Percentiles rank a stretch among this genome's conserved stretches.
Evolutionary conservation across 2,797 vertebrate species (phyloP).

Genomic region (Euphonia xanthogaster): DNA sequence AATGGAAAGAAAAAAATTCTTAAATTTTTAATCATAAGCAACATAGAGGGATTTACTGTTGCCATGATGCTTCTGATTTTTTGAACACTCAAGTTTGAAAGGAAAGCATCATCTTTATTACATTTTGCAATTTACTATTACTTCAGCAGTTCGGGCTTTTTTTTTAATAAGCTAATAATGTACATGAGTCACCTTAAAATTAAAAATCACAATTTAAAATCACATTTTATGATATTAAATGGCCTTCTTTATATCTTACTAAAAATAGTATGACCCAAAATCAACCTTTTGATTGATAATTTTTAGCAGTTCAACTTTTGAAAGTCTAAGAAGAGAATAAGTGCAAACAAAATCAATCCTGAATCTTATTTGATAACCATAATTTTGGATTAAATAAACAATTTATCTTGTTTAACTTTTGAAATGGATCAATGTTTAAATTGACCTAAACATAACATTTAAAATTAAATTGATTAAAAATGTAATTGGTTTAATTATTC

Average conservation of each 20-base stretch:
- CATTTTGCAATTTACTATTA: constrained; percentile 55
- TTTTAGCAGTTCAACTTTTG: constrained; percentile 34
- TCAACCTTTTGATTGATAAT: constrained; percentile 53
- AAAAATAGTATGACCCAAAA: constrained; percentile 40
- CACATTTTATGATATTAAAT: constrained; percentile 55
- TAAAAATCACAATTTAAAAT: constrained; percentile 19
- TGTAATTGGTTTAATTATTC: constrained; percentile 50
- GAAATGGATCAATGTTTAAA: constrained; percentile 47
- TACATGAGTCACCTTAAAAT: constrained; percentile 4
- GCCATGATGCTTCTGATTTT: constrained; percentile 15
- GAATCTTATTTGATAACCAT: background rate
- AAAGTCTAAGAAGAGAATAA: background rate
- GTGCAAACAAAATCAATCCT: constrained; percentile 11
- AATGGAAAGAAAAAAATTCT: background rate
- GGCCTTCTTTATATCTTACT: constrained; percentile 25
- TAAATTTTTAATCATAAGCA: background rate
- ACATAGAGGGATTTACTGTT: constrained; percentile 7
- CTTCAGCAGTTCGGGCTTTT: constrained; percentile 32
- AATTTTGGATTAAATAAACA: constrained; percentile 13
- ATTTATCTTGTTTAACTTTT: constrained; percentile 35
- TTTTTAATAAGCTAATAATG: constrained; percentile 39
- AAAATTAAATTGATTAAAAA: constrained; percentile 61
- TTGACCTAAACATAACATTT: constrained; percentile 40
- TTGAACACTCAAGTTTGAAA: constrained; percentile 24
- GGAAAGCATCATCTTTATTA: constrained; percentile 6